Evolutionary conservation across 2,888 invertebrate genomes (phyloP), one percentile per base, ranked within the genome.

Genomic region (Hyalella azteca): DNA sequence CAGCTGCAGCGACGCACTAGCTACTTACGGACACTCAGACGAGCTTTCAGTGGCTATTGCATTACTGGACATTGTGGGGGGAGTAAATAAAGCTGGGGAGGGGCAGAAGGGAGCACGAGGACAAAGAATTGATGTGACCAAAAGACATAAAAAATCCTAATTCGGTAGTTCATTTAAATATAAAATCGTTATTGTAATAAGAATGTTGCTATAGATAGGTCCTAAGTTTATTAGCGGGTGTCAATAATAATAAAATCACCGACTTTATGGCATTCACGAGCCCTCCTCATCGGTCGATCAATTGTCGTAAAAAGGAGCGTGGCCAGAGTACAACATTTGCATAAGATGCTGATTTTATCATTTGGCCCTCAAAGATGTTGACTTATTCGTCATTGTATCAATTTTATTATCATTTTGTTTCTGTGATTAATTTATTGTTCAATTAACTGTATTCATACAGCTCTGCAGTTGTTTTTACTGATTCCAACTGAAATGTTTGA

Each of bases 1-100:
- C 66, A 66, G 66, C 66, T 66, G 66, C 36, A 66, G 36, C 66
- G 36, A 19, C 66, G 36, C 66, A 32, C 66, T n/a, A 36, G 39
- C 66, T 66, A 66, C 66, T 66, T 66, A 66, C 36, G 66, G 66
- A 66, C 66, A 66, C 66, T 32, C 66, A 36, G 66, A 36, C 66
- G 36, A 66, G 66, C 66, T 66, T 66, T 66, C 66, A 66, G 66
- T 19, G 36, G 66, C 66, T 66, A 66, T 66, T 66, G 66, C 66
- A 66, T 66, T 66, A 66, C 66, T 9, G 36, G 66, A 36, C 36
- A 66, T 32, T 13, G 66, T n/a, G 66, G 3, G 19, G 66, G 36
- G 66, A 66, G 66, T 36, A 15, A 45, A 15, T 9, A 15, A 15
- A 15, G 45, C n/a, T 54, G 66, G 39, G 29, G 66, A n/a, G 7